Evolutionary conservation across 2,113 vertebrate genomes (phyloP), one percentile per base, ranked within the genome.

Genomic region (Polypterus bichir): DNA sequence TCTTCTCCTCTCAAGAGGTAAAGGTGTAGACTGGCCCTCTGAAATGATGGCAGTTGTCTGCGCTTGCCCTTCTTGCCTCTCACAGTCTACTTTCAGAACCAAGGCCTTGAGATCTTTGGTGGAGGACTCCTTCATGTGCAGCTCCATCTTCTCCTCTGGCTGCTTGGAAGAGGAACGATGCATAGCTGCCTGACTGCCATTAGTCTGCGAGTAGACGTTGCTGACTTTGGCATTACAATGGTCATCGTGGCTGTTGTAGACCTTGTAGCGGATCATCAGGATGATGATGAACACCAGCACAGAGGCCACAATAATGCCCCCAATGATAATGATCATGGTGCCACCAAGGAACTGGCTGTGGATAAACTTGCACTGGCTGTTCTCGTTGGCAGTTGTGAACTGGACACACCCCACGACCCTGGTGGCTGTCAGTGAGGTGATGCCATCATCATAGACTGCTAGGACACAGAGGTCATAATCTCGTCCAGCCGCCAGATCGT

Each of bases 251-350:
- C 83, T 79, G 44, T 85, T 80, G 45, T 92, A 91, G 62, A 91
- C 87, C 71, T 94, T 97, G 83, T 94, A 97, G 48, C 94, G 90
- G 66, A 96, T 94, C 86, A 94, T 93, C 63, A 97, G 88, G 77
- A 97, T 91, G 76, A 97, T 86, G 72, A 96, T 97, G 81, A 97
- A 97, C 66, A 97, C 91, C 10, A 97, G 81, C 65, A 97, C 92
- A 0, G 92, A 97, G 8, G 92, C 93, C 54, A 96, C 94, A 49
- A 97, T 97, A 76, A 96, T 91, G 7, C 93, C 93, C 4, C 94
- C 93, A 57, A 97, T 94, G 76, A 92, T 93, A 72, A 96, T 92
- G 80, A 96, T 95, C 91, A 94, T 93, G 65, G 93, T 96, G 69
- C 93, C 93, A 2, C 93, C 93, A 53, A 97, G 74, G 73, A 96